Percentiles rank a stretch among this genome's conserved stretches.
phyloP scores from a whole-genome alignment of 2,797 vertebrate species.

The Lerista edwardsae region DNA sequence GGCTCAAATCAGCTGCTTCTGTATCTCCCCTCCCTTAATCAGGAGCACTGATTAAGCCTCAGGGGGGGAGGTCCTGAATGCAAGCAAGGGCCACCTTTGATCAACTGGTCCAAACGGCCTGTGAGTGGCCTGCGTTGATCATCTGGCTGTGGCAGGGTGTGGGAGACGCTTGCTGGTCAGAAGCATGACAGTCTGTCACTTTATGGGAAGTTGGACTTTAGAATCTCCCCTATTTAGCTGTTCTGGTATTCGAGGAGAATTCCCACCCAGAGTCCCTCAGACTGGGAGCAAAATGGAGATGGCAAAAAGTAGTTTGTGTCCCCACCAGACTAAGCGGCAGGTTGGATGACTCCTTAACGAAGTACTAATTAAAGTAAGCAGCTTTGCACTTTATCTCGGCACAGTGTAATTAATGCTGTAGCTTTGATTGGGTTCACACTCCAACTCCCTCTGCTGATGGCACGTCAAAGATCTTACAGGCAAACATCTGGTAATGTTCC shows the following conservation, averaged over 20 bases:
- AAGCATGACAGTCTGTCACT: background rate
- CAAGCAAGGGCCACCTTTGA: background rate
- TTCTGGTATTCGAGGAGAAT: background rate
- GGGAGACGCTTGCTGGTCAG: background rate
- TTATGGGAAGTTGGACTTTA: background rate
- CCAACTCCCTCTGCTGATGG: slow-evolving; percentile 10
- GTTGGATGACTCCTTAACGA: slow-evolving; percentile 28
- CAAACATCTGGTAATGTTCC: background rate
- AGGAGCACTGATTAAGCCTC: background rate
- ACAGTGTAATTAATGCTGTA: slow-evolving; percentile 31
- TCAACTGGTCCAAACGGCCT: background rate
- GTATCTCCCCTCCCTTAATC: background rate
- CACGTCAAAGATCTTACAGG: background rate
- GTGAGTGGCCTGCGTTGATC: no score
- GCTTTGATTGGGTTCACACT: slow-evolving; percentile 30
- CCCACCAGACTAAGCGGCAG: slow-evolving; percentile 9
- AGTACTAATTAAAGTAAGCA: slow-evolving; percentile 45
- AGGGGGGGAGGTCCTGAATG: background rate
- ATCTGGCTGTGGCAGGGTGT: background rate
- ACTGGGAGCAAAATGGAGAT: background rate
- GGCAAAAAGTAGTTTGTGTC: background rate
- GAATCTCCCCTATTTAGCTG: no score
- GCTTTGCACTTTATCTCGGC: slow-evolving; percentile 31
- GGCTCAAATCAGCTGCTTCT: background rate
- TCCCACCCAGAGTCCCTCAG: background rate